Conservation (phyloP, 1,140 invertebrate genomes). For the Brachionus sp. region DNA sequence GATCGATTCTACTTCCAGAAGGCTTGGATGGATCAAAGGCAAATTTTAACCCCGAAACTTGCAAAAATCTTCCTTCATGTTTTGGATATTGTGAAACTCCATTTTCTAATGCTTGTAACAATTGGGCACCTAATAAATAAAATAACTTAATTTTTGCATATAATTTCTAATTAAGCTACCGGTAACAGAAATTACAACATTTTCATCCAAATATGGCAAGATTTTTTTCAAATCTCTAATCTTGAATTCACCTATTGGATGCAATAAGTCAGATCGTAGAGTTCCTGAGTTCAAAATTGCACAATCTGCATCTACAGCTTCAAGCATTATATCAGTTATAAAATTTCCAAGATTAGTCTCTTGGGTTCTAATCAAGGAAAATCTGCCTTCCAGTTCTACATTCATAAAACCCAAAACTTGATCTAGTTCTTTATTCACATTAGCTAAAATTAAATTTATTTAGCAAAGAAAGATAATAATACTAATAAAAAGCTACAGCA, state of each 20-base stretch:
- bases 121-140: slow-evolving; percentile 61
- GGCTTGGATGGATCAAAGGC: slow-evolving; percentile 74
- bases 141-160: not conserved
- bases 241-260: slow-evolving; percentile 74
- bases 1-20: slow-evolving; percentile 67
- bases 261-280: slow-evolving; percentile 70
- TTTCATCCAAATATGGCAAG: slow-evolving; percentile 74
- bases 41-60: slow-evolving; percentile 73
- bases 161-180: not conserved
- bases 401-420: slow-evolving; percentile 28
- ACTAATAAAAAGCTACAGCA: no score
- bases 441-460: not conserved
- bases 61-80: slow-evolving; percentile 75
- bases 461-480: no score
- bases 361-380: slow-evolving; percentile 24
- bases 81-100: slow-evolving; percentile 72
- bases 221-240: slow-evolving; percentile 76
- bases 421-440: slow-evolving; percentile 29
- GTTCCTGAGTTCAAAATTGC: slow-evolving; percentile 83
- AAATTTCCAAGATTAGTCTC: slow-evolving; percentile 68
- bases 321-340: slow-evolving; percentile 78
- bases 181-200: slow-evolving; percentile 62
- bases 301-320: slow-evolving; percentile 76
- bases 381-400: not conserved
- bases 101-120: slow-evolving; percentile 76